phyloP scores from a whole-genome alignment of 2,888 invertebrate species.

The Abrostola tripartita region DNA sequence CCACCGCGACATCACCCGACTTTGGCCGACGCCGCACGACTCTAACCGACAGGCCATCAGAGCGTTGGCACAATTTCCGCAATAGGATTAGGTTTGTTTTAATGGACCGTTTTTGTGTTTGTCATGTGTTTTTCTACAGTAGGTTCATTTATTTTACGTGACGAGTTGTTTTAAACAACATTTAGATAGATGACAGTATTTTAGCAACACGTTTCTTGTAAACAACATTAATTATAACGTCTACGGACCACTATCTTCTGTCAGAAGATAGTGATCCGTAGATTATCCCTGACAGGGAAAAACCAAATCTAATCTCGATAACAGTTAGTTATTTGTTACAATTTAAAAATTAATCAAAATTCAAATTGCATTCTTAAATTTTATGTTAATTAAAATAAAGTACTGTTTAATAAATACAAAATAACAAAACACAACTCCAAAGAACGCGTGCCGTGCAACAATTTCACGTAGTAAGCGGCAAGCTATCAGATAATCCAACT shows the following conservation, averaged over 20 bases:
- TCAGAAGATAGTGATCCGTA: too few relatives aligned
- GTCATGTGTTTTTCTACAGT: slow-evolving; percentile 45
- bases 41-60: slow-evolving; percentile 26
- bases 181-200: too few relatives aligned
- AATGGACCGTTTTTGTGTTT: slow-evolving; percentile 46
- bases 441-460: slow-evolving; percentile 32
- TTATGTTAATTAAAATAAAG: not conserved
- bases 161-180: too few relatives aligned
- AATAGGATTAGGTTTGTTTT: slow-evolving; percentile 61
- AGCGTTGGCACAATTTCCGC: slow-evolving; percentile 57
- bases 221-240: too few relatives aligned
- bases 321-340: too few relatives aligned
- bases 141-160: slow-evolving; percentile 1
- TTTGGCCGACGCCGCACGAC: slow-evolving; percentile 10
- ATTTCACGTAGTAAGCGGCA: slow-evolving; percentile 40
- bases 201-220: too few relatives aligned
- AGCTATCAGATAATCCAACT: slow-evolving; percentile 53
- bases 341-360: too few relatives aligned
- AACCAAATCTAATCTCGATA: too few relatives aligned
- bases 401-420: not conserved
- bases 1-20: slow-evolving; percentile 5
- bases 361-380: too few relatives aligned
- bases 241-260: too few relatives aligned
- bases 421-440: not conserved
- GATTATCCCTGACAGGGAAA: too few relatives aligned